Evolutionary conservation across 2,113 vertebrate genomes (phyloP).

Genomic region (Vulpes vulpes): DNA sequence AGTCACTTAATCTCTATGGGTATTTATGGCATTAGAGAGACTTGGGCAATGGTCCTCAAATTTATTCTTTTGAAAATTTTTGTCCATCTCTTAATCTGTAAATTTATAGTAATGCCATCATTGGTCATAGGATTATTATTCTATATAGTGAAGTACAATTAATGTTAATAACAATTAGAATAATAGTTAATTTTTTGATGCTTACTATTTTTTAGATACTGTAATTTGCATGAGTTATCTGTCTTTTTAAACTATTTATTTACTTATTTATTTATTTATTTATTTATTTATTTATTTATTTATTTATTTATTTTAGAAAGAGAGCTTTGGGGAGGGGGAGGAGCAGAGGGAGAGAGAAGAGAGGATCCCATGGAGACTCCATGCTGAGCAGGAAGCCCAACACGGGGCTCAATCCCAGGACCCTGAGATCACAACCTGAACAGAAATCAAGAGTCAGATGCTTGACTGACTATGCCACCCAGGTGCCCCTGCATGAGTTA

Average conservation of each 20-base stretch:
- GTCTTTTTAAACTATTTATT: neutral
- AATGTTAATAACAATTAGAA: constrained; percentile 50
- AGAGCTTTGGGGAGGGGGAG: no score
- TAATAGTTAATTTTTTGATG: constrained; percentile 24
- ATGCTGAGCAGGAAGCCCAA: neutral
- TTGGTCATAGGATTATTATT: constrained; percentile 41
- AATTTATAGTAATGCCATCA: neutral
- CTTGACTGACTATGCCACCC: neutral
- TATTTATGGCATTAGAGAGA: neutral
- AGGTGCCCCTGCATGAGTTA: neutral
- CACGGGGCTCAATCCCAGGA: neutral
- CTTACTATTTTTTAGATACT: constrained; percentile 38
- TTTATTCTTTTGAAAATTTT: neutral
- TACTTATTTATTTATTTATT: neutral
- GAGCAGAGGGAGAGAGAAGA: neutral
- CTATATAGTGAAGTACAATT: constrained; percentile 36
- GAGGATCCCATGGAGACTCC: neutral
- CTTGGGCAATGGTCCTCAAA: neutral
- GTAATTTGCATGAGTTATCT: constrained; percentile 39
- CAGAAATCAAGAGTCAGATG: neutral
- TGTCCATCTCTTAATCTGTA: constrained; percentile 25
- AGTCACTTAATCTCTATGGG: neutral
- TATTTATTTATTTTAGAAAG: no score
- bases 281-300: no score
- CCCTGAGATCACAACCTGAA: neutral